Evolutionary conservation across 2,888 invertebrate genomes (phyloP).

Genomic region (Emmelina monodactyla): DNA sequence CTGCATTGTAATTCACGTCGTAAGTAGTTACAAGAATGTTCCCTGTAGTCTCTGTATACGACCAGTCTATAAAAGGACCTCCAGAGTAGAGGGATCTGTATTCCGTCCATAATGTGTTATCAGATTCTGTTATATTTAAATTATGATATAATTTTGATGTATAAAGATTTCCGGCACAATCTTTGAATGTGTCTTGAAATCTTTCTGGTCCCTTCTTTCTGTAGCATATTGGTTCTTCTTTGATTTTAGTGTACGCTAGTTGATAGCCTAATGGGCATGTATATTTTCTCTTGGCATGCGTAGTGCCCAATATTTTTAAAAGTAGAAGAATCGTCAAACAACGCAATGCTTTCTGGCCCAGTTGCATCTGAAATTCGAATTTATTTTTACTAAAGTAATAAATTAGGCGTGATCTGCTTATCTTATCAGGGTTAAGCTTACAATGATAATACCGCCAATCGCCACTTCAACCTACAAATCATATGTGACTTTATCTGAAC

Average conservation of each 20-base stretch:
- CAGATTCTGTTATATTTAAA: slow-evolving; percentile 28
- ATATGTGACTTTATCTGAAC: no score
- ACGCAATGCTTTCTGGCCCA: background rate
- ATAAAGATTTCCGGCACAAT: slow-evolving; percentile 45
- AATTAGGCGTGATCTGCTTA: no score
- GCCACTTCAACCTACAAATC: no score
- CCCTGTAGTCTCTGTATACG: slow-evolving; percentile 33
- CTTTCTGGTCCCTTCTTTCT: slow-evolving; percentile 44
- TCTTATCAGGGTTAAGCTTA: no score
- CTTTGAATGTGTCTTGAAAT: slow-evolving; percentile 35
- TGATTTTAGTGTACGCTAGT: slow-evolving; percentile 23
- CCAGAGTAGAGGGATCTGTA: slow-evolving; percentile 45
- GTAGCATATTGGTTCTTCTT: slow-evolving; percentile 32
- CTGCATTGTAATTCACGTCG: slow-evolving; percentile 26
- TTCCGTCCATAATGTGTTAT: slow-evolving; percentile 45
- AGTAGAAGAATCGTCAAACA: background rate
- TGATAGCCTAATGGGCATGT: slow-evolving; percentile 46
- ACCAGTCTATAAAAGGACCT: slow-evolving; percentile 49
- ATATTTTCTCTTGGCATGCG: slow-evolving; percentile 19
- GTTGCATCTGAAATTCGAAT: no score
- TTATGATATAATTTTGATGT: slow-evolving; percentile 29
- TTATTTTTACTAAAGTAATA: no score
- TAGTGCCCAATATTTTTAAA: slow-evolving; percentile 15
- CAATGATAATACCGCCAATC: no score
- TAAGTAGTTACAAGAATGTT: slow-evolving; percentile 25